Evolutionary conservation across 2,113 vertebrate genomes (phyloP), one percentile per base, ranked within the genome.

Genomic region (Ceuthmochares aereus): DNA sequence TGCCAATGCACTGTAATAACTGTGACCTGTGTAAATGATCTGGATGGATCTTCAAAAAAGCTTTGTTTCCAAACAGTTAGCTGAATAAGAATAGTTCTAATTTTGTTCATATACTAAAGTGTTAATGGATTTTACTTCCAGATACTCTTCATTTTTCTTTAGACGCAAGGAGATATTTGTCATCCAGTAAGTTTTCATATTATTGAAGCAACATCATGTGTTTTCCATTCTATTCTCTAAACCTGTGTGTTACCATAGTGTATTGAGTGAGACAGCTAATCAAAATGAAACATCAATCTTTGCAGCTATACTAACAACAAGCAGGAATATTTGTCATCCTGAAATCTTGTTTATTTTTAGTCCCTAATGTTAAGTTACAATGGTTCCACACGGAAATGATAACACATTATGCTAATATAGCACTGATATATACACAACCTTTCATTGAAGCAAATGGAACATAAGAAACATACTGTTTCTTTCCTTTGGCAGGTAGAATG

Each of bases 71-170:
- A 62, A 42, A 29, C 9, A 43, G 34, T 73, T 75, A 96, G 20
- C 30, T 96, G 89, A 94, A 77, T 79, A 87, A 81, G 79, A 95
- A n/a, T 37, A 66, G 73, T 76, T 29, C 11, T 68, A 4, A 96
- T 34, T 96, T 32, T 96, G 54, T 90, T 86, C 95, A 94, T 94
- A 32, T 97, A 98, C 97, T 97, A 96, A 98, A 97, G 93, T 85
- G 93, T 97, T 97, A 97, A 98, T 96, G 96, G 91, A 81, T 98
- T 99, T 98, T 98, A 95, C 98, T 98, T 98, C 96, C 99, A 99
- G 99, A 99, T 99, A 99, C 95, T 99, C 99, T 90, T 99, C 99
- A 91, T 99, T 99, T 98, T 99, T 99, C 98, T 99, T 99, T 98
- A 99, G 98, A 98, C 99, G 99, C 97, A 99, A 99, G 98, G 99